phyloP scores from a whole-genome alignment of 2,113 vertebrate genomes.

The Diphyllodes magnificus region DNA sequence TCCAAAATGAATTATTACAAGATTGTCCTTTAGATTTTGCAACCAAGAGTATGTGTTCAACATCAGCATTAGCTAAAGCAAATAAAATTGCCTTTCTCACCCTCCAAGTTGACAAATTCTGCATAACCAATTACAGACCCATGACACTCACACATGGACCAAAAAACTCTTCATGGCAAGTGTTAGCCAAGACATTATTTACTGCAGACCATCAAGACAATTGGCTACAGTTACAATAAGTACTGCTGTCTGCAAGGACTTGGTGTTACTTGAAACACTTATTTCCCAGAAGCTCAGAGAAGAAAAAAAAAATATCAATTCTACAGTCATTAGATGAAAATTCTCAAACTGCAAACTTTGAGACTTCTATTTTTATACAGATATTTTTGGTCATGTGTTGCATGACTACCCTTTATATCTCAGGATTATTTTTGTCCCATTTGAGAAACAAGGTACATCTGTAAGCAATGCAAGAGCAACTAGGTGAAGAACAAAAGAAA shows the following conservation, averaged over 20 bases:
- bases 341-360: background rate
- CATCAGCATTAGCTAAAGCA: background rate
- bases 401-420: background rate
- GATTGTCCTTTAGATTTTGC: slow-evolving; percentile 34
- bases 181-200: background rate
- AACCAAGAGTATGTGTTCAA: background rate
- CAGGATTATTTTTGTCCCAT: background rate
- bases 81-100: background rate
- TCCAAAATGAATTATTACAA: slow-evolving; percentile 11
- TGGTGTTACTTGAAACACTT: background rate
- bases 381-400: slow-evolving; percentile 1
- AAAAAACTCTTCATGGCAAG: background rate
- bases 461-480: background rate
- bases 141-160: background rate
- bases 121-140: background rate
- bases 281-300: background rate
- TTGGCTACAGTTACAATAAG: background rate
- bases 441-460: background rate
- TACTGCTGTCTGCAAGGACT: background rate
- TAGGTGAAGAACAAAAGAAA: slow-evolving; percentile 10
- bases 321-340: slow-evolving; percentile 1
- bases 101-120: background rate
- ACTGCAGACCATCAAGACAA: background rate
- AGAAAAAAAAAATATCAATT: background rate
- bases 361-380: slow-evolving; percentile 15